Evolutionary conservation across 2,888 invertebrate genomes (phyloP).

Genomic region (Oeneis ivallda): DNA sequence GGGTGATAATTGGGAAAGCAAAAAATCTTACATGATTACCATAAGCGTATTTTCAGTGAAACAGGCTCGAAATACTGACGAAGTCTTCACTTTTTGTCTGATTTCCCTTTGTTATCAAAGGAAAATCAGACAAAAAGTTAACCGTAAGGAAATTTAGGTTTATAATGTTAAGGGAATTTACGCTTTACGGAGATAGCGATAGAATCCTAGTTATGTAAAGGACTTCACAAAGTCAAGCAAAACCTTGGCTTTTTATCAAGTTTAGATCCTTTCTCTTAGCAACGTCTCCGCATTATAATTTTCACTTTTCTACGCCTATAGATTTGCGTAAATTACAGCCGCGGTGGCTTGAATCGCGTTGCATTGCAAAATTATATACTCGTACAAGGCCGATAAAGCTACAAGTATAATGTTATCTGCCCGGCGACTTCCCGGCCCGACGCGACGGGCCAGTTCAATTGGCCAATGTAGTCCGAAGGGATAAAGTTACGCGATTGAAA

Average conservation of each 20-base stretch:
- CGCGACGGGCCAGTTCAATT: no score
- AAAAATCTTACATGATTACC: slow-evolving; percentile 4
- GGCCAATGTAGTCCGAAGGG: no score
- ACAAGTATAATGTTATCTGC: no score
- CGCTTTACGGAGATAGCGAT: not conserved
- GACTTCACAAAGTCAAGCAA: not conserved
- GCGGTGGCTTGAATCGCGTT: no score
- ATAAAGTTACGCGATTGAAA: no score
- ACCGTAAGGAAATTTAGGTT: slow-evolving; percentile 12
- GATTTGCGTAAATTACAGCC: not conserved
- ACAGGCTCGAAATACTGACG: slow-evolving; percentile 8
- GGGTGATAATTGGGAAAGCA: slow-evolving; percentile 3
- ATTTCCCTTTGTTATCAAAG: no score
- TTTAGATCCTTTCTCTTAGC: not conserved
- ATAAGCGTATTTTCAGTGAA: slow-evolving; percentile 4
- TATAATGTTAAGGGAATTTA: not conserved
- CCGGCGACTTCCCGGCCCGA: no score
- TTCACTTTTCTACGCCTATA: not conserved
- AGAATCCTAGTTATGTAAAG: not conserved
- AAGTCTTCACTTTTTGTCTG: no score
- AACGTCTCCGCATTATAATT: not conserved
- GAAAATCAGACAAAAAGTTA: slow-evolving; percentile 29
- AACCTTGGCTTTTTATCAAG: not conserved
- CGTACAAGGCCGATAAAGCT: no score
- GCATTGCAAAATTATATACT: no score